Conservation (phyloP, 2,888 invertebrate species). For the Eretmocerus hayati region DNA sequence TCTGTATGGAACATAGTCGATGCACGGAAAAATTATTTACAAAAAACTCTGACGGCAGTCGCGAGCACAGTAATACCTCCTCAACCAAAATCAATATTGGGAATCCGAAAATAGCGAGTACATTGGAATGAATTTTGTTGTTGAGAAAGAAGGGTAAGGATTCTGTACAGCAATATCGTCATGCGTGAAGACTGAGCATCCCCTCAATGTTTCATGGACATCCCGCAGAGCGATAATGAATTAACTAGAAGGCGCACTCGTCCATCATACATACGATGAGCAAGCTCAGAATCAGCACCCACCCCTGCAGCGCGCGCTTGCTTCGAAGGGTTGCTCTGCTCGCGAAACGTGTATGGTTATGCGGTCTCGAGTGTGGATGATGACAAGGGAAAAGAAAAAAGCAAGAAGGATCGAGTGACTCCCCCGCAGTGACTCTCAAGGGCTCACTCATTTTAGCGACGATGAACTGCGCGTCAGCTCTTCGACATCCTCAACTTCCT, state of each 20-base stretch:
- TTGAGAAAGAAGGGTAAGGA: constrained; percentile 12
- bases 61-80: too few species aligned
- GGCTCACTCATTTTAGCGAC: constrained; percentile 9
- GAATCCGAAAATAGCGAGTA: too few species aligned
- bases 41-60: too few species aligned
- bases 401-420: background rate
- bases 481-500: background rate
- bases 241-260: constrained; percentile 28
- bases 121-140: too few species aligned
- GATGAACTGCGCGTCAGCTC: background rate
- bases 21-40: too few species aligned
- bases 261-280: constrained; percentile 5
- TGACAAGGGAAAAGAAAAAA: background rate
- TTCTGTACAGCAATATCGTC: constrained; percentile 4
- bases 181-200: constrained; percentile 13
- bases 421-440: background rate
- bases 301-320: background rate
- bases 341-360: constrained; percentile 12
- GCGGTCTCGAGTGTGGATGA: constrained; percentile 10
- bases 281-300: background rate
- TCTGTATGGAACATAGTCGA: too few species aligned
- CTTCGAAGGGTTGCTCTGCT: constrained; percentile 5
- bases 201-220: constrained; percentile 12
- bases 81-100: too few species aligned
- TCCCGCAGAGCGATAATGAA: constrained; percentile 30